Evolutionary conservation across 2,113 vertebrate species (phyloP), one percentile per base, ranked within the genome.

Genomic region (Actenoides lindsayi): DNA sequence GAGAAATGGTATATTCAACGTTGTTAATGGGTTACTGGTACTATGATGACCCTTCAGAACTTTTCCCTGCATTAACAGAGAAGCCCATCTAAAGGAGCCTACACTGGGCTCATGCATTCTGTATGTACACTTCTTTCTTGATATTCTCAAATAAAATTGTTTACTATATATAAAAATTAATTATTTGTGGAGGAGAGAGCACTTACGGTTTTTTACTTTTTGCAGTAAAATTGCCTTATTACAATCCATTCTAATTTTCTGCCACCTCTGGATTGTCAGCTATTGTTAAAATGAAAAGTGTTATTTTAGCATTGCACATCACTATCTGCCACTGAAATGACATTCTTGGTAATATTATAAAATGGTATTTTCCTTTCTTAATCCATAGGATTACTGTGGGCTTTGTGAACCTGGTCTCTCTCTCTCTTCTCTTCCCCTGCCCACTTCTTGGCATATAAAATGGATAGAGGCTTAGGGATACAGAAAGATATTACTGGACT

Each of bases 101-200:
- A 13, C 4, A 1, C 4, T 74, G 59, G 16, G 30, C 35, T 84
- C 0, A 0, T 78, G 54, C 16, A 13, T 87, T 53, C 8, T 54
- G 20, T 77, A 13, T 44, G 21, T 80, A 33, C 27, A 23, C 21
- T n/a, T 59, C 17, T 5, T 41, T 65, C n/a, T 48, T 87, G 42
- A 90, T 82, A 50, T 78, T 93, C 65, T 70, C 18, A 56, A 51
- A 30, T 39, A 84, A 69, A 78, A 48, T 48, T 31, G 33, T 62
- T 85, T 70, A 53, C 27, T 57, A 25, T 53, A 33, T 67, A 19
- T 65, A 19, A 37, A 59, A 25, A 74, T 6, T 74, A 74, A 84
- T 75, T 87, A 39, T 48, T 87, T 82, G 57, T 65, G 56, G 69
- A 87, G 41, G 62, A 78, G 48, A 24, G 11, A 81, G 44, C 24